These are phyloP conservation scores for Cinclus cinclus DNA, from an alignment of 2,113 vertebrate genomes.

Conservation along the genomic window DNA sequence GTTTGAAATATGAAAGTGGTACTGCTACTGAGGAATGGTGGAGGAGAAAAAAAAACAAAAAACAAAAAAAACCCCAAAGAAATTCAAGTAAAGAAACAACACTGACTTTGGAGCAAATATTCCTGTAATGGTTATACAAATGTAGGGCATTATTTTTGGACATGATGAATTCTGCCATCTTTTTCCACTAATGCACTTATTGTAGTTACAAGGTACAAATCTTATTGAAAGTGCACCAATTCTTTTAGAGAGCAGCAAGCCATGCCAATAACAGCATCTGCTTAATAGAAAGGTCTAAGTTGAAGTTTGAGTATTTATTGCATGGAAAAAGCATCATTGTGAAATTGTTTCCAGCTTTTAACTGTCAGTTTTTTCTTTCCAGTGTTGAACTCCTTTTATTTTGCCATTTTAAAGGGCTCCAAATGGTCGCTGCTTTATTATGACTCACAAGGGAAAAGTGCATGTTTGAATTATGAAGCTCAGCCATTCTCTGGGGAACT, in stretches of 20 bases:
- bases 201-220: background rate
- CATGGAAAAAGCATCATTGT: constrained; percentile 30
- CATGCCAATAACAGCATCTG: constrained; percentile 29
- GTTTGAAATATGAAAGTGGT: background rate
- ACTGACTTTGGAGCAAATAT: background rate
- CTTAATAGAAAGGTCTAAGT: constrained; percentile 38
- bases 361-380: constrained; percentile 20
- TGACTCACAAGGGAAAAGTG: constrained; percentile 42
- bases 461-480: constrained; percentile 52
- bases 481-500: constrained; percentile 28
- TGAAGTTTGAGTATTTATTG: constrained; percentile 45
- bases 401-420: constrained; percentile 36
- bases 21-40: background rate
- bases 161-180: background rate
- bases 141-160: background rate
- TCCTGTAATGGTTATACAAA: background rate
- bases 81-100: background rate
- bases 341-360: constrained; percentile 58
- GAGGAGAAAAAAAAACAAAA: background rate
- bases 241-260: constrained; percentile 9
- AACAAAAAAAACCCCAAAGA: background rate
- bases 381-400: constrained; percentile 46
- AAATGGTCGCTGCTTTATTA: constrained; percentile 33
- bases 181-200: constrained; percentile 3
- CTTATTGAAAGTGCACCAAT: background rate